phyloP scores from a whole-genome alignment of 2,888 invertebrate genomes.

The Parnassius mnemosyne region DNA sequence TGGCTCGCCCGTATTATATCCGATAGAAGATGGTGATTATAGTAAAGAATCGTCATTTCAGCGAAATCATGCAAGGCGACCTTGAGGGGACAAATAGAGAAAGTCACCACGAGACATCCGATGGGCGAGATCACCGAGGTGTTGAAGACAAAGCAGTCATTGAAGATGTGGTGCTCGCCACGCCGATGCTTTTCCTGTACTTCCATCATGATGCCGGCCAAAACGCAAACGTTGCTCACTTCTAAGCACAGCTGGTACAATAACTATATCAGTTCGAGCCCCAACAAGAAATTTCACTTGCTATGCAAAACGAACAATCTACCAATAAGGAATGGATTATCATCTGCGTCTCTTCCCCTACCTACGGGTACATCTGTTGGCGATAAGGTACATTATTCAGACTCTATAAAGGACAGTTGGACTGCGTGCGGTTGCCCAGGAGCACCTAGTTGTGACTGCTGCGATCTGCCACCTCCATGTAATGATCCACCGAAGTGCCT shows the following conservation, averaged over 20 bases:
- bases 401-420: neutral
- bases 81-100: conserved; percentile 40
- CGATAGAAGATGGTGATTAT: conserved; percentile 42
- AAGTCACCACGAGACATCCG: conserved; percentile 36
- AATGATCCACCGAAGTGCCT: conserved; percentile 52
- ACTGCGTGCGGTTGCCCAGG: conserved; percentile 2
- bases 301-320: no score
- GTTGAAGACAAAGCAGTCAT: conserved; percentile 10
- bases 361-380: no score
- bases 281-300: no score
- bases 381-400: neutral
- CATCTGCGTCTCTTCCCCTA: no score
- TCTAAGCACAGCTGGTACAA: neutral
- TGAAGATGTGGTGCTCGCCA: conserved; percentile 27
- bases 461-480: conserved; percentile 54
- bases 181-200: conserved; percentile 25
- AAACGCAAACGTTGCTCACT: neutral
- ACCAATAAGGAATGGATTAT: no score
- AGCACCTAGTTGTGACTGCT: conserved; percentile 26
- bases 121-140: conserved; percentile 35
- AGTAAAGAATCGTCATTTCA: conserved; percentile 60
- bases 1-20: neutral
- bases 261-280: neutral
- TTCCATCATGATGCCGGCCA: conserved; percentile 20
- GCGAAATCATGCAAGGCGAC: conserved; percentile 50